Conservation (phyloP, 2,888 invertebrate species). For the Ernsta delagoae region DNA sequence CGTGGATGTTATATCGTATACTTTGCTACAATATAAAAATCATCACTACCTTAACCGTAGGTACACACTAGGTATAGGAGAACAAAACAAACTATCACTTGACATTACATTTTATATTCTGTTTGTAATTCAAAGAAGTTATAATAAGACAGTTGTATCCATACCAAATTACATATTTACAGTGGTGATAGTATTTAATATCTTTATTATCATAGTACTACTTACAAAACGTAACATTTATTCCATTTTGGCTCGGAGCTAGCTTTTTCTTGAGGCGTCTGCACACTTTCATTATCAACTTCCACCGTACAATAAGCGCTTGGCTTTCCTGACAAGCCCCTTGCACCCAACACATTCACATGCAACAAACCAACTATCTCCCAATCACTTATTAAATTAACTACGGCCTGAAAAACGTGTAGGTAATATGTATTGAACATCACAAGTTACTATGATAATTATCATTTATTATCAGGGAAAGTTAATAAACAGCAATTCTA, state of each 20-base stretch:
- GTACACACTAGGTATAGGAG: too few relatives aligned
- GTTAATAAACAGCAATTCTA: not conserved
- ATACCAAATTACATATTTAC: too few relatives aligned
- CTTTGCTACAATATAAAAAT: constrained; percentile 58
- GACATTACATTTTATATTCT: too few relatives aligned
- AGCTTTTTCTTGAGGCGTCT: constrained; percentile 58
- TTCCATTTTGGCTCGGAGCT: constrained; percentile 66
- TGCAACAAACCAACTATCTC: constrained; percentile 65
- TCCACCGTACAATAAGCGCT: constrained; percentile 69
- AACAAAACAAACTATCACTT: too few relatives aligned
- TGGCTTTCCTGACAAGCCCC: constrained; percentile 61
- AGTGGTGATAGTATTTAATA: too few relatives aligned
- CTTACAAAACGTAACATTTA: constrained; percentile 72
- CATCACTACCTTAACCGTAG: not conserved
- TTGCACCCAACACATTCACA: constrained; percentile 66
- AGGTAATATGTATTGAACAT: too few relatives aligned
- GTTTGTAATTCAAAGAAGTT: too few relatives aligned
- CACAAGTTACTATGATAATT: too few relatives aligned
- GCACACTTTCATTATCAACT: constrained; percentile 70
- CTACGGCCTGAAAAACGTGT: constrained; percentile 51
- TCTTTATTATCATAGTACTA: constrained; percentile 34
- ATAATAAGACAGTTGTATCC: too few relatives aligned
- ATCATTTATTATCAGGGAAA: too few relatives aligned
- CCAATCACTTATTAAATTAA: constrained; percentile 55
- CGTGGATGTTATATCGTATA: constrained; percentile 70